Evolutionary conservation across 2,797 vertebrate genomes (phyloP).

Genomic region (Poeciliopsis presidionis): DNA sequence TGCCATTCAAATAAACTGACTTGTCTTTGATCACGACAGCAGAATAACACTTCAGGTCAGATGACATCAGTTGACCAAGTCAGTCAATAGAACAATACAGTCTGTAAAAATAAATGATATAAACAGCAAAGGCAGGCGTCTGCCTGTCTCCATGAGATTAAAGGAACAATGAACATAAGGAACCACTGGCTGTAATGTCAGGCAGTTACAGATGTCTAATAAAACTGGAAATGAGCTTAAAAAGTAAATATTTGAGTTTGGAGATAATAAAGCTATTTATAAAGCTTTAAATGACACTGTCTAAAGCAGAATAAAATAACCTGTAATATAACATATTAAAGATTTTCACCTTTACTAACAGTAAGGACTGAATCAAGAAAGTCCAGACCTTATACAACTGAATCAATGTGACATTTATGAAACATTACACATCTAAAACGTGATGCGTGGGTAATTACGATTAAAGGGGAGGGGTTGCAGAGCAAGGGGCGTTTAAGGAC

Average conservation of each 20-base stretch:
- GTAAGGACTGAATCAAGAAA: slow-evolving; percentile 7
- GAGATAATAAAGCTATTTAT: background rate
- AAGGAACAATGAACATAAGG: slow-evolving; percentile 55
- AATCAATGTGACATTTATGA: background rate
- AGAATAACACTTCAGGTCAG: slow-evolving; percentile 1
- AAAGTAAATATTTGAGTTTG: slow-evolving; percentile 55
- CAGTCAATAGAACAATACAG: slow-evolving; percentile 44
- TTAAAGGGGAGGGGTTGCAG: slow-evolving; percentile 64
- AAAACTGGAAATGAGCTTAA: slow-evolving; percentile 56
- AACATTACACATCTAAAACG: slow-evolving; percentile 9
- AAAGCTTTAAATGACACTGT: background rate
- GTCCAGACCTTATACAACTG: background rate
- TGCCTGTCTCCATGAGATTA: slow-evolving; percentile 44
- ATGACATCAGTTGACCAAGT: slow-evolving; percentile 22
- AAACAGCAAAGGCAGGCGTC: slow-evolving; percentile 52
- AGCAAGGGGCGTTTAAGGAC: slow-evolving; percentile 40
- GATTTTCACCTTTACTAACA: background rate
- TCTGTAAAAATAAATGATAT: slow-evolving; percentile 46
- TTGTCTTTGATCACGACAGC: background rate
- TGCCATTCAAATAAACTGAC: too few species aligned
- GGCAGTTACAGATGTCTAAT: slow-evolving; percentile 32
- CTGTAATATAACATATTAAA: background rate
- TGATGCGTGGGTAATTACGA: slow-evolving; percentile 15
- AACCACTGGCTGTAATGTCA: slow-evolving; percentile 26
- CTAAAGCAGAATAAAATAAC: background rate